Percentiles rank a stretch among this genome's conserved stretches.
Conservation (phyloP, 2,113 vertebrate species). For the Xiphophorus maculatus region DNA sequence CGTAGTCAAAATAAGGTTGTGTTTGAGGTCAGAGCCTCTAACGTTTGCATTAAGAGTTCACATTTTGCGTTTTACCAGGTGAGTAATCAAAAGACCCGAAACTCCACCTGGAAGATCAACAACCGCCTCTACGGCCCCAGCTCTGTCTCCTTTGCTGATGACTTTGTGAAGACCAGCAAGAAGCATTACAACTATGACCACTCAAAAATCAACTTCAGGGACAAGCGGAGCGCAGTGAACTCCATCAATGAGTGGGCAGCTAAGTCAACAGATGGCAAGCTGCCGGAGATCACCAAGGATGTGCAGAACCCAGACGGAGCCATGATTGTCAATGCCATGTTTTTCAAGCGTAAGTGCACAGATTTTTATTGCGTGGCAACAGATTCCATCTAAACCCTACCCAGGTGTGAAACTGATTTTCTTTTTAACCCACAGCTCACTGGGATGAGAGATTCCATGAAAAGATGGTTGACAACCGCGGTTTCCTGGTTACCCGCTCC, state of each 20-base stretch:
- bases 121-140: conserved; percentile 93
- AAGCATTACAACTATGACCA: conserved; percentile 96
- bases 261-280: conserved; percentile 90
- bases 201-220: conserved; percentile 95
- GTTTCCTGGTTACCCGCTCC: conserved; percentile 92
- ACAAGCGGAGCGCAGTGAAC: conserved; percentile 93
- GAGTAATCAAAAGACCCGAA: conserved; percentile 88
- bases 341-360: conserved; percentile 95
- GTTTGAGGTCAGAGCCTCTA: neutral
- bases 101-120: conserved; percentile 96
- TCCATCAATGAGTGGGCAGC: conserved; percentile 97
- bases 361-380: neutral
- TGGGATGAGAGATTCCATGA: conserved; percentile 96
- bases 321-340: conserved; percentile 96
- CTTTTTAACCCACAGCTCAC: conserved; percentile 82
- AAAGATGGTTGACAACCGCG: conserved; percentile 95
- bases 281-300: conserved; percentile 91
- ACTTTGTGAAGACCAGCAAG: conserved; percentile 94
- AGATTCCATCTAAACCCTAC: neutral
- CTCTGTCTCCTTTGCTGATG: conserved; percentile 88
- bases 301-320: conserved; percentile 93
- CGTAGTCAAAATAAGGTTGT: no score
- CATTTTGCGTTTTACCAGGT: conserved; percentile 37
- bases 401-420: neutral
- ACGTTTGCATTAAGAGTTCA: neutral